Percentiles rank a stretch among this genome's conserved stretches.
These are phyloP conservation scores for Perccottus glenii DNA, from an alignment of 2,113 vertebrate genomes.

Conservation along the genomic window DNA sequence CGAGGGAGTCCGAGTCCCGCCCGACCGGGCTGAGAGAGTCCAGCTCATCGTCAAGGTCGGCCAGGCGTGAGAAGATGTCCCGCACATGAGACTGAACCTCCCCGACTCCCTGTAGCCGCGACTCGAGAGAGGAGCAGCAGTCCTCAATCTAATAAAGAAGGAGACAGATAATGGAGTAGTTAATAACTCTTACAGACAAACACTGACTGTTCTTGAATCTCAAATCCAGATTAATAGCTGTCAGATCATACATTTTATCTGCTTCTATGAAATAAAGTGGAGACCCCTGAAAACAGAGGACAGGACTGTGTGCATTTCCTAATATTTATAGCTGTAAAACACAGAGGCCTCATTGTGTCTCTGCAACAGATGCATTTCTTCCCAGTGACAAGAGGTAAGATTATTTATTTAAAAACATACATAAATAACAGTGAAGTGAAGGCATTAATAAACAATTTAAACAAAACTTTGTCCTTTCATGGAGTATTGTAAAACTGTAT, in stretches of 20 bases:
- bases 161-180: background rate
- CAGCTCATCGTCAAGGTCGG: constrained; percentile 93
- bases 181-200: too few species aligned
- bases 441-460: background rate
- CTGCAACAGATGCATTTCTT: background rate
- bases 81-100: constrained; percentile 89
- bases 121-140: constrained; percentile 87
- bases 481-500: constrained; percentile 38
- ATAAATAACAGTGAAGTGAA: background rate
- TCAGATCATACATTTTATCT: too few species aligned
- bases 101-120: constrained; percentile 91
- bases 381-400: background rate
- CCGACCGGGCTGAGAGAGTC: constrained; percentile 91
- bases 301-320: too few species aligned
- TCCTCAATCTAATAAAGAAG: constrained; percentile 74
- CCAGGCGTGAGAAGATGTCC: constrained; percentile 92
- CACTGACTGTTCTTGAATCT: too few species aligned
- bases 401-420: constrained; percentile 8
- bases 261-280: too few species aligned
- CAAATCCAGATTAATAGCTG: too few species aligned
- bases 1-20: constrained; percentile 90
- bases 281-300: too few species aligned
- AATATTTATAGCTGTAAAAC: too few species aligned
- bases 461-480: constrained; percentile 38
- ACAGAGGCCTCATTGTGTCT: too few species aligned